A percentile compares a stretch with the other conserved stretches of the same genome.
These are phyloP conservation scores for Asbolus verrucosus DNA, from an alignment of 1,140 invertebrate genomes.

Conservation along the genomic window DNA sequence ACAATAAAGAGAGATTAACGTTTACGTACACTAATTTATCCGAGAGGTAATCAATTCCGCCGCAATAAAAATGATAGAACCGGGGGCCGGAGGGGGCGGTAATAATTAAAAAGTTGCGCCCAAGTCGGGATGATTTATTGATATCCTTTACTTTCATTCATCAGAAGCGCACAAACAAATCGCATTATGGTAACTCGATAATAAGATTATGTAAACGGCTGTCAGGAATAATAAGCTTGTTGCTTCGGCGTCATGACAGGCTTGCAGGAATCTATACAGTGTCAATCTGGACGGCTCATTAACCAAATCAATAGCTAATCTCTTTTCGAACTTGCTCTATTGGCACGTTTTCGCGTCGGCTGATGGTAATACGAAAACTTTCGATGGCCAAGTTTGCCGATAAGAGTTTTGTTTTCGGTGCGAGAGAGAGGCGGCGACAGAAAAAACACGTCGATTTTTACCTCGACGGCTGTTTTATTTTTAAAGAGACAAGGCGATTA, in stretches of 20 bases:
- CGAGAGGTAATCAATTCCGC: no score
- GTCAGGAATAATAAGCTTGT: slow-evolving; percentile 29
- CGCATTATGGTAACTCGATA: slow-evolving; percentile 35
- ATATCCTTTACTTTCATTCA: slow-evolving; percentile 14
- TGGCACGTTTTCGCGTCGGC: background rate
- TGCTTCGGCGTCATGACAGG: slow-evolving; percentile 17
- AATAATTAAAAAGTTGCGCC: slow-evolving; percentile 9
- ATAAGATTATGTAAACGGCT: slow-evolving; percentile 36
- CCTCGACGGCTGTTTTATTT: no score
- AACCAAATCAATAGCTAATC: slow-evolving; percentile 18
- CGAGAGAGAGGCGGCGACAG: no score
- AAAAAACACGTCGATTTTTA: no score
- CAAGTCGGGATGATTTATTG: background rate
- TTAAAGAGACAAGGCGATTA: no score
- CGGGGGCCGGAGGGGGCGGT: background rate
- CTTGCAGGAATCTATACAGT: background rate
- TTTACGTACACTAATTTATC: slow-evolving; percentile 27
- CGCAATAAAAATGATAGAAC: background rate
- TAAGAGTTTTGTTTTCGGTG: no score
- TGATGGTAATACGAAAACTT: no score
- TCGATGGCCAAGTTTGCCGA: no score
- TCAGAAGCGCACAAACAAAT: slow-evolving; percentile 28
- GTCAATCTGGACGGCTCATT: slow-evolving; percentile 10
- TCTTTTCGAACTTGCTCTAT: background rate
- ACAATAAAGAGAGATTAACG: no score